Evolutionary conservation across 2,888 invertebrate genomes (phyloP), one percentile per base, ranked within the genome.

Genomic region (Rhingia campestris): DNA sequence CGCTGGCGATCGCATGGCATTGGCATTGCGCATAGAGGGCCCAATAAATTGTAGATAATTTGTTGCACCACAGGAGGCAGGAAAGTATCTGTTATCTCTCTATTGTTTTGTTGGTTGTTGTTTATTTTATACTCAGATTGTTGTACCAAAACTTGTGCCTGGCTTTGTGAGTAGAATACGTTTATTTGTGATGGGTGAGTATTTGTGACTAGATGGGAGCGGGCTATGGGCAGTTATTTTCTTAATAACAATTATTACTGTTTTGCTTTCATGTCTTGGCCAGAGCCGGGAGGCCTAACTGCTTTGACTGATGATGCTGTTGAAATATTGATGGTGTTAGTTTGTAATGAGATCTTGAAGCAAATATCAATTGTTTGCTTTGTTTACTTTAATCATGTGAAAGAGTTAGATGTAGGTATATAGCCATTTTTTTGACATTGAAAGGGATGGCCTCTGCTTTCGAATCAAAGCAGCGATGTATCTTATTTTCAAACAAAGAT

Each of bases 11-110:
- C 22, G 54, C 77, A 53, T 70, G 66, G 72, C 70, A 58, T 49
- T 63, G 51, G 10, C 37, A 74, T 66, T 84, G 74, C 37, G 61
- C 74, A 70, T 70, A 75, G 75, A 79, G 64, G 84, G 79, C 35
- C 75, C 86, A 86, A 86, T 87, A 87, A 87, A 87, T 87, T 87
- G 86, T 86, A 86, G 86, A 87, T 87, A 87, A 87, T 87, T 87
- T 87, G 87, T 86, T 86, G 87, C 87, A 75, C 87, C 61, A 77
- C 86, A 81, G 86, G 87, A 72, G 86, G 81, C 76, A 67, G 67
- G 56, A 67, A 75, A 74, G 45, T 84, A 84, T 87, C 86, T 86
- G 86, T 86, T 87, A 87, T 87, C 87, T 87, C 80, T 70, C 86
- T 84, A 87, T 86, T 87, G 86, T 87, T 75, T 81, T 82, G 77